Percentiles rank a stretch among this genome's conserved stretches.
Conservation (phyloP, 2,888 invertebrate species). For the Ischnus inquisitorius region DNA sequence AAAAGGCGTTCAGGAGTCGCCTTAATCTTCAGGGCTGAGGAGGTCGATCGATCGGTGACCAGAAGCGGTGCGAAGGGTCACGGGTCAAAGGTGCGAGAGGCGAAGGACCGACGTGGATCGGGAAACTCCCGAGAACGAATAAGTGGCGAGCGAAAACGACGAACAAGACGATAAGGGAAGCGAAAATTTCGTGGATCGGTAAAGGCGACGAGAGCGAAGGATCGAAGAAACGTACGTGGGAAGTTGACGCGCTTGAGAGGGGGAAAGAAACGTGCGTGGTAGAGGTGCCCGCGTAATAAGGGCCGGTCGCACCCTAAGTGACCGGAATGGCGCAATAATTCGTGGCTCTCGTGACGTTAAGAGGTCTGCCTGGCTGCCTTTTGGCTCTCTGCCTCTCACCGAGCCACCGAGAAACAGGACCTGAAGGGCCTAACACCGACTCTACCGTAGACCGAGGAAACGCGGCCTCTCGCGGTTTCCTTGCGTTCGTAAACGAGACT, state of each 20-base stretch:
- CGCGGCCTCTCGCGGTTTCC: slow-evolving; percentile 56
- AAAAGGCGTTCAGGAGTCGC: slow-evolving; percentile 28
- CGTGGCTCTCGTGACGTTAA: slow-evolving; percentile 84
- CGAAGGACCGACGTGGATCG: slow-evolving; percentile 12
- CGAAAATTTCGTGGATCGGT: background rate
- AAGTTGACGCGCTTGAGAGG: slow-evolving; percentile 40
- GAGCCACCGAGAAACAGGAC: slow-evolving; percentile 68
- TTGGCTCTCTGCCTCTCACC: slow-evolving; percentile 63
- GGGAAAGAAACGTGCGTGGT: slow-evolving; percentile 38
- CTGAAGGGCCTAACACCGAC: slow-evolving; percentile 44
- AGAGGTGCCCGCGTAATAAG: slow-evolving; percentile 80
- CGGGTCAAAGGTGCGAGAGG: slow-evolving; percentile 39
- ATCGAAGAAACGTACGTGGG: slow-evolving; percentile 7
- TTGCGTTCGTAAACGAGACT: slow-evolving; percentile 42
- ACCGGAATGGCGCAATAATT: slow-evolving; percentile 85
- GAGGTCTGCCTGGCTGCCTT: slow-evolving; percentile 80
- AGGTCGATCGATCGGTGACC: slow-evolving; percentile 60
- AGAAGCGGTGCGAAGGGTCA: slow-evolving; percentile 28
- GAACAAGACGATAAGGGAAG: background rate
- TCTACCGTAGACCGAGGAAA: slow-evolving; percentile 44
- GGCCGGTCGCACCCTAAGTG: slow-evolving; percentile 84
- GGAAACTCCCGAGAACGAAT: slow-evolving; percentile 28
- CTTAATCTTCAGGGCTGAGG: slow-evolving; percentile 46
- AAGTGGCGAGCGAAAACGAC: slow-evolving; percentile 26
- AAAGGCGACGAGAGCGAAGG: slow-evolving; percentile 21